These are phyloP conservation scores for Squalus acanthias DNA, from an alignment of 2,797 vertebrate species.

Conservation along the genomic window DNA sequence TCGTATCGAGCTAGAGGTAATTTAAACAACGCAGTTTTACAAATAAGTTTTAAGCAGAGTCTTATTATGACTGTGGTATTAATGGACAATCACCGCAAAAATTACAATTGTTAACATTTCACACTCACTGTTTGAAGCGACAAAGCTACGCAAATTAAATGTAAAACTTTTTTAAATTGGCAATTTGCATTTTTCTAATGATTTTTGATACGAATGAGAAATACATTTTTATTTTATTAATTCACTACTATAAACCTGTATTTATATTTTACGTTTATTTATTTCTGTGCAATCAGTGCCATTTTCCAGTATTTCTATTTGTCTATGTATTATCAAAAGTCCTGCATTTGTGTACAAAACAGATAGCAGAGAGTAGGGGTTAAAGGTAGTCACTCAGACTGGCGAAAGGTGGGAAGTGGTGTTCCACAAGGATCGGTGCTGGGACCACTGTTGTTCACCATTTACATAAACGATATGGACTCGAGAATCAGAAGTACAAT, in stretches of 20 bases:
- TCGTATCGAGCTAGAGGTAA: conserved; percentile 59
- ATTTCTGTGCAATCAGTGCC: background rate
- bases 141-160: background rate
- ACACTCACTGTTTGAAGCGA: background rate
- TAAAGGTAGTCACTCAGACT: no score
- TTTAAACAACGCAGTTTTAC: conserved; percentile 47
- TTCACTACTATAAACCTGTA: background rate
- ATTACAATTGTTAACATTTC: background rate
- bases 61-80: background rate
- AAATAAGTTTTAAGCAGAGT: background rate
- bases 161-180: background rate
- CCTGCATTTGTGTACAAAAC: background rate
- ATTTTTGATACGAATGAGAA: background rate
- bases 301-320: background rate
- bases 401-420: background rate
- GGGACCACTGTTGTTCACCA: no score
- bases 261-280: background rate
- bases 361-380: background rate
- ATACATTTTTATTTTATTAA: background rate
- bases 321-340: background rate
- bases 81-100: background rate
- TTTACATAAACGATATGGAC: no score
- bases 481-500: no score
- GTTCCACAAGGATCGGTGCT: no score
- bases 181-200: background rate